These are phyloP conservation scores for Lipophrys pholis DNA, from an alignment of 2,113 vertebrate genomes.

Conservation along the genomic window DNA sequence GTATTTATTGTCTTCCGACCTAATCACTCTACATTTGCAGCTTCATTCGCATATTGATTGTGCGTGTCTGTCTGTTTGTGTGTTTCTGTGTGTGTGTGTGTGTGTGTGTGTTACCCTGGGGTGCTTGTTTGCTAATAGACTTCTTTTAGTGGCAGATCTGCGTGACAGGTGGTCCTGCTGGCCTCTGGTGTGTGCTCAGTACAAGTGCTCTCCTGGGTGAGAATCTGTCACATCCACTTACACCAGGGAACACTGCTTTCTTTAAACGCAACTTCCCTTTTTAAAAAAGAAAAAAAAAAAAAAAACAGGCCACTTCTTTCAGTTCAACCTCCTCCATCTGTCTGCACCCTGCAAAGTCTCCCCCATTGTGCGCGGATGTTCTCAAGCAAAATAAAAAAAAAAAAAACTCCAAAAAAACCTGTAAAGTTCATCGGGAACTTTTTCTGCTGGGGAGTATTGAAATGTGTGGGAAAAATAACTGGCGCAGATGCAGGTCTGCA, in stretches of 20 bases:
- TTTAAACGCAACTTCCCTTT: constrained; percentile 51
- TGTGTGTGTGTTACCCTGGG: constrained; percentile 37
- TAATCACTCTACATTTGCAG: constrained; percentile 51
- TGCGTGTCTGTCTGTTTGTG: not conserved
- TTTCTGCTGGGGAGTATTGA: constrained; percentile 3
- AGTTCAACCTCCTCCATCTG: constrained; percentile 13
- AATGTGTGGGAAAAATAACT: constrained; percentile 36
- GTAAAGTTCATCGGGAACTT: constrained; percentile 15
- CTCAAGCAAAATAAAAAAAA: constrained; percentile 23
- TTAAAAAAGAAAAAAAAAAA: constrained; percentile 33
- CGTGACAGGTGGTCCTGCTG: constrained; percentile 78
- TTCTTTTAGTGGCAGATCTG: constrained; percentile 76
- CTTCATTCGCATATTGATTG: constrained; percentile 37
- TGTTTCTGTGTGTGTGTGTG: not conserved
- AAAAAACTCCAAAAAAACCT: not conserved
- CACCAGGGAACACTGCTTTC: constrained; percentile 66
- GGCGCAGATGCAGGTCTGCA: constrained; percentile 11
- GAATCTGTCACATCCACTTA: constrained; percentile 80
- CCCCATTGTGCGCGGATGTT: constrained; percentile 1
- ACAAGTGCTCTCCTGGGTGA: constrained; percentile 79
- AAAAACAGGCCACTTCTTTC: not conserved
- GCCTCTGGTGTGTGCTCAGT: constrained; percentile 74
- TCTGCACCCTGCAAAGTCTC: constrained; percentile 20
- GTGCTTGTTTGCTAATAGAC: constrained; percentile 73
- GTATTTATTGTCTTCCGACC: constrained; percentile 42